Base-by-base conservation (phyloP, 2,888 invertebrate genomes). In the Synergus gifuensis region DNA sequence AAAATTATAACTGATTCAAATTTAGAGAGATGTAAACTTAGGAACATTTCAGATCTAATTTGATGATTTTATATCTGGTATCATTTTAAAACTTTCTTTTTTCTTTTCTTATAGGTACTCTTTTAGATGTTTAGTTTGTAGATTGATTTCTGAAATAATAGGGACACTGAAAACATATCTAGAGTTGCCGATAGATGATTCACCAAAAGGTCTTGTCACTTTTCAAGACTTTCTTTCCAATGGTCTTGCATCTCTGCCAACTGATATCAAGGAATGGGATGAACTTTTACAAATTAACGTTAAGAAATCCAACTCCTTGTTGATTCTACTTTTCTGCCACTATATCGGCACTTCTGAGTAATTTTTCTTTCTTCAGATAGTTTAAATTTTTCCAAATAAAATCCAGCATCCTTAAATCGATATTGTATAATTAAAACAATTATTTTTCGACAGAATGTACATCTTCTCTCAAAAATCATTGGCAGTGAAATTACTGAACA, bases 291-390 rank as follows among this genome's bases (percentile, higher is more conserved):
- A 7, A 64, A 18, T 9, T 2, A 58, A 67, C 22, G 58, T 76
- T 11, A n/a, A 18, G 8, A 76, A 63, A 28, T 79, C 83, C 12
- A 78, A 80, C n/a, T 83, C 85, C 0, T 58, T 88, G 5, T 60
- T 86, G 77, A 82, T 84, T 22, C 69, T 87, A 18, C 77, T 85
- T 60, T 89, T 86, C 40, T 87, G 86, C 69, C 85, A 88, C 46
- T 88, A 76, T 60, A 85, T 81, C 16, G 85, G 83, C 12, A 87
- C 87, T 11, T 36, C 40, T 18, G 85, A 86, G 86, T 87, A 44
- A 62, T 22, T 49, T 49, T 36, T 14, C 44, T 44, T 46, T 22
- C 14, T 49, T 69, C 3, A 22, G 22, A 44, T 66, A 42, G 12
- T 22, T 49, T 67, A 67, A 11, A 46, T 46, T 18, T 67, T 22